These are phyloP conservation scores for Aegypius monachus DNA, from an alignment of 2,113 vertebrate genomes.

Conservation along the genomic window DNA sequence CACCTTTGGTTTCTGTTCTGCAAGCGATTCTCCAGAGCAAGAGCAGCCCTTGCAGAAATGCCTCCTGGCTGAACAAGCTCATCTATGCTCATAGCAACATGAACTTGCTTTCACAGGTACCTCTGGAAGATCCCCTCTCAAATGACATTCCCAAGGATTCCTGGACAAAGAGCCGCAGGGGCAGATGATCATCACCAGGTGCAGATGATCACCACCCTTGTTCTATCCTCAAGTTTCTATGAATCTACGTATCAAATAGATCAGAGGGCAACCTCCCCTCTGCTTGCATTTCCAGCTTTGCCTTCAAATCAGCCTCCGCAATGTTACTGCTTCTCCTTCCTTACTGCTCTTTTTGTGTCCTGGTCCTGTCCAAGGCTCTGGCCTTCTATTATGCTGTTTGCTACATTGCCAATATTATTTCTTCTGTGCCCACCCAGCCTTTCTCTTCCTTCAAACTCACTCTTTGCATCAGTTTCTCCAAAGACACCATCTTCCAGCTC, in stretches of 20 bases:
- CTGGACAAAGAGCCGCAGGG: background rate
- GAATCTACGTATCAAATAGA: background rate
- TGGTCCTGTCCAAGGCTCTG: background rate
- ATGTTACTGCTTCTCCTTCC: background rate
- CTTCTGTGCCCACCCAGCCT: background rate
- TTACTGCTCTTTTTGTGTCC: background rate
- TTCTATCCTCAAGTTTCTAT: background rate
- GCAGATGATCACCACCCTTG: background rate
- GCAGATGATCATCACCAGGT: background rate
- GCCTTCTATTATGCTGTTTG: rapidly evolving
- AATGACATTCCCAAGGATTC: background rate
- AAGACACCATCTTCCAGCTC: background rate
- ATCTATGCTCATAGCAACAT: background rate
- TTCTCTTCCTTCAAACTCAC: background rate
- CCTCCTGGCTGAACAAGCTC: background rate
- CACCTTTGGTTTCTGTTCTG: background rate
- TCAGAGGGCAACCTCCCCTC: background rate
- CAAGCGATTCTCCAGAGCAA: background rate
- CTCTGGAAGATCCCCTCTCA: background rate
- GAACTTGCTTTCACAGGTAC: background rate
- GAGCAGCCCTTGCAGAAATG: background rate
- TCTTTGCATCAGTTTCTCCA: background rate
- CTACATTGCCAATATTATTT: background rate
- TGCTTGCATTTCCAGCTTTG: background rate
- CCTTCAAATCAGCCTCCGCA: background rate